Evolutionary conservation across 2,113 vertebrate genomes (phyloP).

Genomic region (Stigmatopora nigra): DNA sequence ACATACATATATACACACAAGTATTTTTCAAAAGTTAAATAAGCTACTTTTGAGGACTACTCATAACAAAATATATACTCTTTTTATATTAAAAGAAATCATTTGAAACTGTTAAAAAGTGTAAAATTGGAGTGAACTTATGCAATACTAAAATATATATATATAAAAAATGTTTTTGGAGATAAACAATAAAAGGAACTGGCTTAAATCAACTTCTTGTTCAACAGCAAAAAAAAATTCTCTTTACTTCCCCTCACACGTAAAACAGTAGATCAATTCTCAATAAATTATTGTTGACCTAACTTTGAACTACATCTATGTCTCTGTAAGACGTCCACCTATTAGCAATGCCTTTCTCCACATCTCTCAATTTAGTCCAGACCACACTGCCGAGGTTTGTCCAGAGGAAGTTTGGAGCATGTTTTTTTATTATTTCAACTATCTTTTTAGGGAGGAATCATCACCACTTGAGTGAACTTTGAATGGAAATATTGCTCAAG

Average conservation of each 20-base stretch:
- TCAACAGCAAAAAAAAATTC: not conserved
- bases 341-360: not conserved
- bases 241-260: not conserved
- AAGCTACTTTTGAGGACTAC: too few relatives aligned
- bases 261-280: not conserved
- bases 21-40: too few relatives aligned
- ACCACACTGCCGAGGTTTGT: not conserved
- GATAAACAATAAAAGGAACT: too few relatives aligned
- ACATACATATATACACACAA: too few relatives aligned
- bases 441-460: not conserved
- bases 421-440: not conserved
- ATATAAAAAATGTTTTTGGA: too few relatives aligned
- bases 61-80: too few relatives aligned
- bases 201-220: too few relatives aligned
- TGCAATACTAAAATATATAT: too few relatives aligned
- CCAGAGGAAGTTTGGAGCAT: not conserved
- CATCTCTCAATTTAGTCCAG: conserved; percentile 4
- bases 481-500: not conserved
- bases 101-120: too few relatives aligned
- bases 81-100: too few relatives aligned
- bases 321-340: not conserved
- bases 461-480: conserved; percentile 2
- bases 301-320: not conserved
- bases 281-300: not conserved
- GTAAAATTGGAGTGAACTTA: too few relatives aligned